A percentile compares a stretch with the other conserved stretches of the same genome.
Conservation (phyloP, 2,888 invertebrate genomes). For the Mesochorus sp. region DNA sequence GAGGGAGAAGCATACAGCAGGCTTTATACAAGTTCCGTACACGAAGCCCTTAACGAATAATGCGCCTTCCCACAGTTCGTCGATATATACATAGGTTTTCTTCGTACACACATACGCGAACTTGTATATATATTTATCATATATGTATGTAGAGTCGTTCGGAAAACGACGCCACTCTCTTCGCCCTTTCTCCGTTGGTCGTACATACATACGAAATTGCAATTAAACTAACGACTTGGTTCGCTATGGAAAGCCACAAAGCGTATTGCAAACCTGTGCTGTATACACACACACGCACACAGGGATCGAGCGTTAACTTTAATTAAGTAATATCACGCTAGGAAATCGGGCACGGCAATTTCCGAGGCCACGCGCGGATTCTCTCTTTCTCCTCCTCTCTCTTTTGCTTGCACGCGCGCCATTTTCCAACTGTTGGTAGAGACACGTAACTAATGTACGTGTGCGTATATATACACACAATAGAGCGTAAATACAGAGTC, state of each 20-base stretch:
- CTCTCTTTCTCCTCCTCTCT: conserved; percentile 9
- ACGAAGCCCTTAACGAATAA: conserved; percentile 27
- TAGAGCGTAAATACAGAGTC: too few relatives aligned
- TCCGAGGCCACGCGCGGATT: conserved; percentile 57
- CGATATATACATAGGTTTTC: too few relatives aligned
- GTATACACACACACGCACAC: too few relatives aligned
- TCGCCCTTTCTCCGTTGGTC: conserved; percentile 8
- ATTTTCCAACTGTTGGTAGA: conserved; percentile 14
- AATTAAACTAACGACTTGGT: conserved; percentile 72
- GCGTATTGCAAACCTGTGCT: conserved; percentile 62
- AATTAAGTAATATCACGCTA: conserved; percentile 72
- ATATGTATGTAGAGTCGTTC: background rate
- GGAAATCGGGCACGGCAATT: conserved; percentile 68
- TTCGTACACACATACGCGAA: too few relatives aligned
- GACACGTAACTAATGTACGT: conserved; percentile 11
- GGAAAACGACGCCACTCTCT: conserved; percentile 33
- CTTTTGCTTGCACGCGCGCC: conserved; percentile 17
- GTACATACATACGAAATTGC: conserved; percentile 67
- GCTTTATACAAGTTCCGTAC: conserved; percentile 21
- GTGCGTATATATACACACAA: background rate
- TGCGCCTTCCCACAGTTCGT: conserved; percentile 24
- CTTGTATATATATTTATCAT: background rate
- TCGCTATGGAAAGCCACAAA: conserved; percentile 65
- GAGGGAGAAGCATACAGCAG: too few relatives aligned
- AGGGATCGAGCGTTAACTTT: conserved; percentile 69